These are phyloP conservation scores for Drosophila eugracilis DNA, from an alignment of 1,140 invertebrate species.

Conservation along the genomic window DNA sequence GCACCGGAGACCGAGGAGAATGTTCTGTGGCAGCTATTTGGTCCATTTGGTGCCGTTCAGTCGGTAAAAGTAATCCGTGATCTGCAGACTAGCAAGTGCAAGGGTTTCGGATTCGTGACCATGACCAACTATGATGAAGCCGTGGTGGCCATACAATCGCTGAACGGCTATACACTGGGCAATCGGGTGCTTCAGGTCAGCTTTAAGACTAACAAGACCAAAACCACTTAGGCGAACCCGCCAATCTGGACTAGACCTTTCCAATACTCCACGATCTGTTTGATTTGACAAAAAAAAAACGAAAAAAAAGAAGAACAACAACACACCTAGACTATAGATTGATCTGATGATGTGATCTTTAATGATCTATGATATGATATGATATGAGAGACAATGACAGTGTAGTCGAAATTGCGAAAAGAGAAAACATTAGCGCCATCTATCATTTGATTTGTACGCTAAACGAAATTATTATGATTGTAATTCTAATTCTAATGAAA, in stretches of 20 bases:
- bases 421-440: constrained; percentile 20
- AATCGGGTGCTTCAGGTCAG: constrained; percentile 96
- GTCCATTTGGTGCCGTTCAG: constrained; percentile 96
- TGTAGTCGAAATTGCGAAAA: constrained; percentile 66
- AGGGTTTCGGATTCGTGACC: constrained; percentile 96
- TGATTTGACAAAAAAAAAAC: constrained; percentile 46
- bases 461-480: constrained; percentile 70
- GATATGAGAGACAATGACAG: constrained; percentile 35
- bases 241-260: constrained; percentile 23
- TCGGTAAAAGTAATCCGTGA: constrained; percentile 96
- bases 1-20: constrained; percentile 96
- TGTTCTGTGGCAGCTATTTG: constrained; percentile 96
- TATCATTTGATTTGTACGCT: constrained; percentile 62
- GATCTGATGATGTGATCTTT: constrained; percentile 32
- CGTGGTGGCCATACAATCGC: constrained; percentile 93
- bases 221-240: constrained; percentile 84
- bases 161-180: constrained; percentile 95
- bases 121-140: constrained; percentile 98
- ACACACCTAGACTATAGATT: constrained; percentile 19
- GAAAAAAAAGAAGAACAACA: too few relatives aligned
- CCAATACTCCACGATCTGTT: constrained; percentile 52
- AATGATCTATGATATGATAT: constrained; percentile 24
- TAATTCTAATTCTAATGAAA: constrained; percentile 56
- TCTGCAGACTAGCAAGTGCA: constrained; percentile 95
- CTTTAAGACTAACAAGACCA: constrained; percentile 93